Evolutionary conservation across 1,140 invertebrate genomes (phyloP).

Genomic region (Rhopalosiphum maidis): DNA sequence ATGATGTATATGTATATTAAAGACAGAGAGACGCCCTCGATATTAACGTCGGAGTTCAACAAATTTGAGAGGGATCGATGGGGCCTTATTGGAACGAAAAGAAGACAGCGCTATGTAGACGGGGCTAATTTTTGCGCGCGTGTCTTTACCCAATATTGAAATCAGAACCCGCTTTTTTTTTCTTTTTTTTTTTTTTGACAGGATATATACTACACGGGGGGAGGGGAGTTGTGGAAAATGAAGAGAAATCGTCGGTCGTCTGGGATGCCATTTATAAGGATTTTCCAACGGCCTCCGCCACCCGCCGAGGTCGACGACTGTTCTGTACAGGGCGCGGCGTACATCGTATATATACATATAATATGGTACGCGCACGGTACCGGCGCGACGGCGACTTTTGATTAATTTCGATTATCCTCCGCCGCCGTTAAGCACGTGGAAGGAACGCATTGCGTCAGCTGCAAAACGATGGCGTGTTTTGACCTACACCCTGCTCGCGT

Average conservation of each 20-base stretch:
- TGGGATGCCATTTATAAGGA: conserved; percentile 35
- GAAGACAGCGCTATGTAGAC: not conserved
- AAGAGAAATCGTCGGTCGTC: conserved; percentile 45
- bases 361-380: not conserved
- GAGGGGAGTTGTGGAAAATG: not conserved
- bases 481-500: not conserved
- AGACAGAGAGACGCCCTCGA: not conserved
- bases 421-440: not conserved
- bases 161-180: not conserved
- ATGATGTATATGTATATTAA: not conserved
- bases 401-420: conserved; percentile 50
- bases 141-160: conserved; percentile 40
- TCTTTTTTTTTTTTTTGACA: conserved; percentile 8
- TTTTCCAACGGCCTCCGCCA: not conserved
- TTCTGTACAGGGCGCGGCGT: not conserved
- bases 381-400: conserved; percentile 14
- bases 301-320: not conserved
- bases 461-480: conserved; percentile 34
- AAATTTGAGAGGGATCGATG: conserved; percentile 45
- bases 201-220: not conserved
- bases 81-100: not conserved
- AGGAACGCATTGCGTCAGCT: conserved; percentile 31
- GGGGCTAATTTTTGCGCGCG: conserved; percentile 22
- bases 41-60: conserved; percentile 9
- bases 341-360: not conserved